Evolutionary conservation across 2,797 vertebrate genomes (phyloP), one percentile per base, ranked within the genome.

Genomic region (Peromyscus melanophrys): DNA sequence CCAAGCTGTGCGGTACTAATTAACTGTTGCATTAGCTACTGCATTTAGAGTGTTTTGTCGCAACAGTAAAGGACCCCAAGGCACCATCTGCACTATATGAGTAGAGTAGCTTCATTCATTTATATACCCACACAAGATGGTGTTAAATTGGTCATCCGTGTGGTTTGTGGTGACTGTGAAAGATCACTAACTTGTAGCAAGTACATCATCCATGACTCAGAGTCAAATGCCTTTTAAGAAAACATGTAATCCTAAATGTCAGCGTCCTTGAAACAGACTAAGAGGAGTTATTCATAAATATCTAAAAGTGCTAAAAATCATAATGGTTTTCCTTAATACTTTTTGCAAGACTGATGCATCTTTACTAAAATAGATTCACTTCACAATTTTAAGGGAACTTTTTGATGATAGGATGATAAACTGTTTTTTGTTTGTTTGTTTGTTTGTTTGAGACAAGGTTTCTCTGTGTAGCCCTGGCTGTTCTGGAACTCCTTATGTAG

Each of bases 331-430:
- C 69, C 55, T 94, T 71, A 90, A 49, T 6, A 43, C 21, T 94
- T 85, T 84, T 75, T 93, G 80, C 13, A 65, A 84, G 49, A 1
- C 27, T 92, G 87, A 86, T 52, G 93, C 85, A 92, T 93, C 77
- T 95, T 93, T 69, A 88, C 90, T 78, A 84, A 94, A 91, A 77
- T 12, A 3, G 49, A 90, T 85, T 93, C n/a, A 82, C 86, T 77
- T 94, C 65, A 95, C 46, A 55, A 63, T 76, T 76, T 84, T 85
- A 91, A 92, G 80, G 57, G 27, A 81, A 55, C 37, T 29, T 81
- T 81, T 76, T 88, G 40, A 90, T 6, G 55, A 31, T 67, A 57
- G 6, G 37, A 89, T 71, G 69, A n/a, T 67, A 37, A 73, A 73
- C 37, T 43, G 10, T 21, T 23, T 75, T 40, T 25, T 75, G 21